These are phyloP conservation scores for Stratiolaelaps scimitus DNA, from an alignment of 1,140 invertebrate species.

Conservation along the genomic window DNA sequence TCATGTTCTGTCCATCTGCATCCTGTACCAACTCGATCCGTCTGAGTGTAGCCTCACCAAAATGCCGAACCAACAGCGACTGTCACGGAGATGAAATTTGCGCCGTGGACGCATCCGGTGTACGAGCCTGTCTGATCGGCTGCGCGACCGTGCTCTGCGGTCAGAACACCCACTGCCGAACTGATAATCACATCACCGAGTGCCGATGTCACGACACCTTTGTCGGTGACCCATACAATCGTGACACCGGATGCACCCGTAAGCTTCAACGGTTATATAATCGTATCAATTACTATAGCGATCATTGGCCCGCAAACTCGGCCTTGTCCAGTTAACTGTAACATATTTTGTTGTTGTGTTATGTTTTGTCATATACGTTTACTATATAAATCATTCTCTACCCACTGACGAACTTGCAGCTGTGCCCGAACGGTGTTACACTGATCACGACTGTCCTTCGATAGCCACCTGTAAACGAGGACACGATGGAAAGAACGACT, in stretches of 20 bases:
- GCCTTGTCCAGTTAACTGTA: too few relatives aligned
- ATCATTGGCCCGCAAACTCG: too few relatives aligned
- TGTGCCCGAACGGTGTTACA: slow-evolving; percentile 46
- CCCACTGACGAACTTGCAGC: not conserved
- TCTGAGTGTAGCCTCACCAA: not conserved
- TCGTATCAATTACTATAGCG: too few relatives aligned
- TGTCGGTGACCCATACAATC: slow-evolving; percentile 65
- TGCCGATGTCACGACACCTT: slow-evolving; percentile 62
- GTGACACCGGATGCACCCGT: slow-evolving; percentile 38
- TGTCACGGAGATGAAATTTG: slow-evolving; percentile 70
- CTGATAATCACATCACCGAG: slow-evolving; percentile 13
- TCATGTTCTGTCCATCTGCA: too few relatives aligned
- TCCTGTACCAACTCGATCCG: too few relatives aligned
- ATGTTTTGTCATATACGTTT: too few relatives aligned
- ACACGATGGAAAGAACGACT: slow-evolving; percentile 15
- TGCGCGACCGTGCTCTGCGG: slow-evolving; percentile 17
- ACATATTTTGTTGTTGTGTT: too few relatives aligned
- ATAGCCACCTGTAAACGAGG: slow-evolving; percentile 38
- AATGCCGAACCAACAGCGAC: slow-evolving; percentile 54
- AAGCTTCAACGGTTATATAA: not conserved
- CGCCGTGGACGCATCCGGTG: slow-evolving; percentile 50
- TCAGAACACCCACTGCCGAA: slow-evolving; percentile 23
- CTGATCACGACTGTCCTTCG: slow-evolving; percentile 60
- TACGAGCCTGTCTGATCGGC: slow-evolving; percentile 44
- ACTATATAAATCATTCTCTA: too few relatives aligned